A percentile compares a stretch with the other conserved stretches of the same genome.
Conservation (phyloP, 2,797 vertebrate species). For the Danio aesculapii region DNA sequence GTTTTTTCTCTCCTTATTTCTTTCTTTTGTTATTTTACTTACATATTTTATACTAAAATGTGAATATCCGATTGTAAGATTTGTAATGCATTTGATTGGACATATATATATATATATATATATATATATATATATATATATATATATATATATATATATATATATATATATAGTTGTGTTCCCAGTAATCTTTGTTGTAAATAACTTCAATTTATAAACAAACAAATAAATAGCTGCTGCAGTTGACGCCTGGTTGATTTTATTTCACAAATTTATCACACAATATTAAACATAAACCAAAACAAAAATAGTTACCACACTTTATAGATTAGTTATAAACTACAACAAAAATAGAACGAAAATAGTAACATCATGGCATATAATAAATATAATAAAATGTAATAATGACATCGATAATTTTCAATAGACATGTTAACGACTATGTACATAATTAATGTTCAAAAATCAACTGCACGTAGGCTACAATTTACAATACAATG, state of each 20-base stretch:
- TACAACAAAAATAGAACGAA: not conserved
- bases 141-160: too few relatives aligned
- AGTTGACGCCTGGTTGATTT: not conserved
- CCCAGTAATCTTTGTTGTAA: too few relatives aligned
- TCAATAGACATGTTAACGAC: not conserved
- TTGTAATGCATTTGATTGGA: too few relatives aligned
- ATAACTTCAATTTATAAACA: too few relatives aligned
- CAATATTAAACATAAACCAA: constrained; percentile 6
- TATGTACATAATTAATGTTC: not conserved
- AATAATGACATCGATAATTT: not conserved
- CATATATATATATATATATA: too few relatives aligned
- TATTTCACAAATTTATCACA: constrained; percentile 21
- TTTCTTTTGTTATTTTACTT: too few relatives aligned
- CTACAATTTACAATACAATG: not conserved
- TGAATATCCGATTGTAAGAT: too few relatives aligned
- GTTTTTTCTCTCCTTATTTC: too few relatives aligned
- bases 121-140: too few relatives aligned
- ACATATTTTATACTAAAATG: too few relatives aligned
- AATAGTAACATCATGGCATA: not conserved
- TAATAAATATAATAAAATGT: too few relatives aligned
- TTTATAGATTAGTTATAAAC: not conserved
- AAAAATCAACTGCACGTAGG: not conserved
- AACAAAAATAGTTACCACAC: constrained; percentile 1
- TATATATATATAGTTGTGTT: too few relatives aligned
- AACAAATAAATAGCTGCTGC: not conserved